Evolutionary conservation across 2,797 vertebrate species (phyloP).

Genomic region (Thaleichthys pacificus): DNA sequence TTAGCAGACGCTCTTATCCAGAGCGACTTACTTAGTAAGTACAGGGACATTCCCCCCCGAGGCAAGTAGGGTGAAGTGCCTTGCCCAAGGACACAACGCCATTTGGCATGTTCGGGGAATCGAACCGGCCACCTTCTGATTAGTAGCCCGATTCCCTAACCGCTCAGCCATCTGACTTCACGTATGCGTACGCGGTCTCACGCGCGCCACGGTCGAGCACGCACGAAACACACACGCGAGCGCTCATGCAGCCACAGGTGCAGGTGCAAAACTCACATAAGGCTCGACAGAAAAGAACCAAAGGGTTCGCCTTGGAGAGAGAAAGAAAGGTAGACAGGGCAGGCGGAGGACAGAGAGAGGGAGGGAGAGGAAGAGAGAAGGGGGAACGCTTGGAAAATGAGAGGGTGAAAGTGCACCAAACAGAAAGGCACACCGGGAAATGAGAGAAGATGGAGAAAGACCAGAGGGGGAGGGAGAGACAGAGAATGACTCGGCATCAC

Average conservation of each 20-base stretch:
- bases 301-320: not conserved
- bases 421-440: constrained; percentile 17
- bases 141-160: no score
- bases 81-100: no score
- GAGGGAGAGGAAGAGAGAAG: constrained; percentile 13
- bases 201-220: not conserved
- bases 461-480: no score
- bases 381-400: not conserved
- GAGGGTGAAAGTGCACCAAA: not conserved
- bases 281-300: not conserved
- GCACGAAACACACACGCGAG: not conserved
- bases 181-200: not conserved
- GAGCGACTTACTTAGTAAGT: no score
- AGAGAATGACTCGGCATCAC: no score
- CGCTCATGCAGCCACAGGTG: not conserved
- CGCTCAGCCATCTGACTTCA: no score
- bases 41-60: no score
- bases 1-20: no score
- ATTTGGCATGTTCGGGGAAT: no score
- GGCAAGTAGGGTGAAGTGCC: no score
- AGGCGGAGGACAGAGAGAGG: constrained; percentile 8
- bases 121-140: no score
- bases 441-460: constrained; percentile 16
- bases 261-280: no score
- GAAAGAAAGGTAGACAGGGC: not conserved